Evolutionary conservation across 2,888 invertebrate genomes (phyloP).

Genomic region (Melanophora roralis): DNA sequence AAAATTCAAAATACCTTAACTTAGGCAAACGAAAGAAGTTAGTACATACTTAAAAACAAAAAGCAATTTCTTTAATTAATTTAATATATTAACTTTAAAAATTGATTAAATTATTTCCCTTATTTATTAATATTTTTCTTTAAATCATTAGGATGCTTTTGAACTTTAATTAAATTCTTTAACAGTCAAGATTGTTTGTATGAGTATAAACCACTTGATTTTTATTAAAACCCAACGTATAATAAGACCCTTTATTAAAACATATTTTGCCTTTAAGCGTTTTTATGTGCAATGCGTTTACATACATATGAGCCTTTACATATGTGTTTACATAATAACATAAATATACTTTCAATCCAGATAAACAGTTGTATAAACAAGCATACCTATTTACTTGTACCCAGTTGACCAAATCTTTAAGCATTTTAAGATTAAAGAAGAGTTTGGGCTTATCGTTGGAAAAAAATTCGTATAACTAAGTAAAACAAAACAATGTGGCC

Average conservation of each 20-base stretch:
- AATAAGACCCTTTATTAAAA: constrained; percentile 17
- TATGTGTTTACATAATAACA: no score
- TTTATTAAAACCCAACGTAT: constrained; percentile 13
- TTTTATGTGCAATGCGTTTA: background rate
- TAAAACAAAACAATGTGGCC: no score
- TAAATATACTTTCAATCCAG: no score
- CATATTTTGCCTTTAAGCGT: background rate
- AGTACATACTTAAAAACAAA: background rate
- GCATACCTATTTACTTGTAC: no score
- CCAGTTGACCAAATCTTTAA: no score
- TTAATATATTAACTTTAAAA: constrained; percentile 2
- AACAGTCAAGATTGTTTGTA: constrained; percentile 9
- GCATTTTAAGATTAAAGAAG: no score
- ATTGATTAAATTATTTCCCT: background rate
- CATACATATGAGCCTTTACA: background rate
- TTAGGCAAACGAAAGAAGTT: background rate
- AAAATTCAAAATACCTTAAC: background rate
- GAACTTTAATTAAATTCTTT: constrained; percentile 24
- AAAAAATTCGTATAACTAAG: no score
- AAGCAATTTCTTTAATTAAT: constrained; percentile 18
- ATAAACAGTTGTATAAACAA: no score
- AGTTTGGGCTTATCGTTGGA: no score
- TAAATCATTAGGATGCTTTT: background rate
- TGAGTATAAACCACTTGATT: background rate
- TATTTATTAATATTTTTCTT: background rate